Evolutionary conservation across 1,140 invertebrate genomes (phyloP).

Genomic region (Pinna nobilis): DNA sequence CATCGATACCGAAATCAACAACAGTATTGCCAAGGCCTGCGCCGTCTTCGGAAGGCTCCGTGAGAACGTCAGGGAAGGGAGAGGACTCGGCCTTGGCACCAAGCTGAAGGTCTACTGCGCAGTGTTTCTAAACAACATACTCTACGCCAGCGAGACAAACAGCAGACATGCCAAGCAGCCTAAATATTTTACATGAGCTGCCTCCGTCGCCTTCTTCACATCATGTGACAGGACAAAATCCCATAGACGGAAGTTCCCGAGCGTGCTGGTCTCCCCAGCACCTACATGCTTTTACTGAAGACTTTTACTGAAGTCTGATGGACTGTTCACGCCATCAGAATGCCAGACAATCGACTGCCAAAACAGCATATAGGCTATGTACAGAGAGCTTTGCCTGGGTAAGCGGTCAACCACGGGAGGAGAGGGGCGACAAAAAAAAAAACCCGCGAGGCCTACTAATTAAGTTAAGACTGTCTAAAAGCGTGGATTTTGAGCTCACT

Average conservation of each 20-base stretch:
- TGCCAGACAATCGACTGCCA: not conserved
- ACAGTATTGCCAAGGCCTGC: slow-evolving; percentile 24
- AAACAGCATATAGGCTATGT: too few species aligned
- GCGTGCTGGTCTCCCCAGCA: slow-evolving; percentile 5
- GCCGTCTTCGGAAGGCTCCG: slow-evolving; percentile 11
- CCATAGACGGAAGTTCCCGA: slow-evolving; percentile 21
- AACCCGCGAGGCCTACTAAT: too few species aligned
- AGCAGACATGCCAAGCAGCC: slow-evolving; percentile 21
- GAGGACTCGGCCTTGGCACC: slow-evolving; percentile 2
- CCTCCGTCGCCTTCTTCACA: too few species aligned
- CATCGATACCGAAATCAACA: slow-evolving; percentile 2
- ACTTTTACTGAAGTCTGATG: slow-evolving; percentile 19
- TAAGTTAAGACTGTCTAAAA: too few species aligned
- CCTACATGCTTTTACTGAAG: slow-evolving; percentile 2
- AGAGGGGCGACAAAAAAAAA: too few species aligned
- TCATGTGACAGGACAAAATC: slow-evolving; percentile 20
- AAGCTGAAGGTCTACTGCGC: slow-evolving; percentile 33
- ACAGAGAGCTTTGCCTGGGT: too few species aligned
- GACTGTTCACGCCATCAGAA: slow-evolving; percentile 1
- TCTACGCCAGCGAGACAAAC: slow-evolving; percentile 12
- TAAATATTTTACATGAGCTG: slow-evolving; percentile 19
- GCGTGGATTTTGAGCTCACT: too few species aligned
- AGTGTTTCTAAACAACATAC: slow-evolving; percentile 21
- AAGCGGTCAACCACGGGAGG: too few species aligned
- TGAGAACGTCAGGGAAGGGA: slow-evolving; percentile 12